Base-by-base conservation (phyloP, 2,888 invertebrate genomes). In the Tetramorium bicarinatum region DNA sequence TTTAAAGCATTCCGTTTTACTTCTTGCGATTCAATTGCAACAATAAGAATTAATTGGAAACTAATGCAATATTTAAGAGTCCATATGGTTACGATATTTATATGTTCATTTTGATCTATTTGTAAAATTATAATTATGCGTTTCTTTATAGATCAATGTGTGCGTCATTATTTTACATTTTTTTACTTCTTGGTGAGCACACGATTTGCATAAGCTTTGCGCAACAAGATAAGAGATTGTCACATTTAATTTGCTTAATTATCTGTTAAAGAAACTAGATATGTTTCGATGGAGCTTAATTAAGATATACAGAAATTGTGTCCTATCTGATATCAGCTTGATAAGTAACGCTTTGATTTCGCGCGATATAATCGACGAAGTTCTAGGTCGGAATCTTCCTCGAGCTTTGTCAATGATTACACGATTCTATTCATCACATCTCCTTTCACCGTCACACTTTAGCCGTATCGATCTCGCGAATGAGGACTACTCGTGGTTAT, bases 401-500 rank as follows among this genome's bases (percentile, higher is more conserved):
- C 21, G 29, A 62, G 74, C 54, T 75, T 41, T 62, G 62, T 41
- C 72, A 61, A 72, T 13, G 75, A 81, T 75, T 75, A 81, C n/a
- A 21, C 18, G 41, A 81, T 44, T 67, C 62, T 52, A 54, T 76
- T 25, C 54, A 29, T 61, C 61, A 61, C 15, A 61, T 62, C 59
- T 69, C 66, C 86, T 86, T 86, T 87, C 83, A 84, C 87, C 72
- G 83, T 79, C 67, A 85, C 59, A 85, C 67, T 85, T 84, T 18
- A 34, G 41, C 25, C 59, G 41, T 18, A 59, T 18, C 21, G 34
- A 59, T 69, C 59, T 44, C 21, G 7, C 47, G 76, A 77, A 74
- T 74, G 71, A 82, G 49, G 41, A 54, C 49, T 29, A 38, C 52
- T 67, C 49, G 25, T 44, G 38, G 67, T 72, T 77, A 25, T 82